Percentiles rank a stretch among this genome's conserved stretches.
phyloP scores from a whole-genome alignment of 2,888 invertebrate genomes.

The Monoplex corrugatus region DNA sequence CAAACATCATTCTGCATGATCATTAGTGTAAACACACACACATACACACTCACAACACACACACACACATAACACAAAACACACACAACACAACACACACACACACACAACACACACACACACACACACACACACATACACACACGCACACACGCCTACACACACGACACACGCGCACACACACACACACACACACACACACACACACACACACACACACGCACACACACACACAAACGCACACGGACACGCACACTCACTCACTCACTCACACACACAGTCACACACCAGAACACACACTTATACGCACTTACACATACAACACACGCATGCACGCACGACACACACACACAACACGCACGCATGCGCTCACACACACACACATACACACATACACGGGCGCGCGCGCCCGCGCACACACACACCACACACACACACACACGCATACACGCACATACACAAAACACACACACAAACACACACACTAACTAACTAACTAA shows the following conservation, averaged over 20 bases:
- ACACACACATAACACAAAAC: neutral
- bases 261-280: neutral
- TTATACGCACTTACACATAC: too few relatives aligned
- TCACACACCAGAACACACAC: too few relatives aligned
- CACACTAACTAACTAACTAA: too few relatives aligned
- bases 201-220: neutral
- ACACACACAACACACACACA: neutral
- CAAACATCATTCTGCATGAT: too few relatives aligned
- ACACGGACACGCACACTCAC: neutral
- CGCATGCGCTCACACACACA: too few relatives aligned
- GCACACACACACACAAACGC: neutral
- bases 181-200: neutral
- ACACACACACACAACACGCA: too few relatives aligned
- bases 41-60: neutral
- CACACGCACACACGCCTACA: constrained; percentile 4
- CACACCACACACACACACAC: too few relatives aligned
- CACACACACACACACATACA: neutral
- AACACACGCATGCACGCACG: too few relatives aligned
- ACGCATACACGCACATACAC: too few relatives aligned
- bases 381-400: too few relatives aligned
- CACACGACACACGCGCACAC: neutral
- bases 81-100: neutral
- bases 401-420: too few relatives aligned
- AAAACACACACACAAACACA: too few relatives aligned
- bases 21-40: neutral